Conservation (phyloP, 2,797 vertebrate genomes). For the Aphelocoma californica region DNA sequence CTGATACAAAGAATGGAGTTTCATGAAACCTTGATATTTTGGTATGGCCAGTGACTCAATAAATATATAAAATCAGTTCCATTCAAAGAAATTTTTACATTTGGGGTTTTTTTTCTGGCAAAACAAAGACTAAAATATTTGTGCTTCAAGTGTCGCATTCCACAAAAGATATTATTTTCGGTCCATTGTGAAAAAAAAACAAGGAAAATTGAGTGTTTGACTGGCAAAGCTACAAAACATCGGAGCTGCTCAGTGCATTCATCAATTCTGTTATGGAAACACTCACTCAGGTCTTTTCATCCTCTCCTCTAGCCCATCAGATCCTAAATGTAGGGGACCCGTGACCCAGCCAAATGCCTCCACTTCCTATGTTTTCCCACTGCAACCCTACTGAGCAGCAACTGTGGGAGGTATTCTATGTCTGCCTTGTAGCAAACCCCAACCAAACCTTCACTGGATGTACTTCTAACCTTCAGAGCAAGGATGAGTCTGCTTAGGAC, state of each 20-base stretch:
- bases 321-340: background rate
- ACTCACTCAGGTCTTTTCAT: background rate
- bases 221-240: background rate
- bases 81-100: background rate
- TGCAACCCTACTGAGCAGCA: background rate
- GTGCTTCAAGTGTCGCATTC: background rate
- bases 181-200: background rate
- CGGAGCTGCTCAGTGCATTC: background rate
- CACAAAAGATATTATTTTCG: background rate
- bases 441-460: background rate
- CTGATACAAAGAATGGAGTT: background rate
- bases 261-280: background rate
- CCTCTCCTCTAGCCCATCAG: background rate
- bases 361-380: background rate
- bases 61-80: background rate
- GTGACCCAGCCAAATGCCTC: background rate
- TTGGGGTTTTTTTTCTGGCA: background rate
- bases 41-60: background rate
- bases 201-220: background rate
- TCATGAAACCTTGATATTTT: background rate
- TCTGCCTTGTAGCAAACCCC: background rate
- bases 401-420: background rate
- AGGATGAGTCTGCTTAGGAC: background rate
- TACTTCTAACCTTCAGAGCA: background rate
- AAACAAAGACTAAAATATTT: background rate